phyloP scores from a whole-genome alignment of 92 coral and sea anemone species.

The Porites rus region DNA sequence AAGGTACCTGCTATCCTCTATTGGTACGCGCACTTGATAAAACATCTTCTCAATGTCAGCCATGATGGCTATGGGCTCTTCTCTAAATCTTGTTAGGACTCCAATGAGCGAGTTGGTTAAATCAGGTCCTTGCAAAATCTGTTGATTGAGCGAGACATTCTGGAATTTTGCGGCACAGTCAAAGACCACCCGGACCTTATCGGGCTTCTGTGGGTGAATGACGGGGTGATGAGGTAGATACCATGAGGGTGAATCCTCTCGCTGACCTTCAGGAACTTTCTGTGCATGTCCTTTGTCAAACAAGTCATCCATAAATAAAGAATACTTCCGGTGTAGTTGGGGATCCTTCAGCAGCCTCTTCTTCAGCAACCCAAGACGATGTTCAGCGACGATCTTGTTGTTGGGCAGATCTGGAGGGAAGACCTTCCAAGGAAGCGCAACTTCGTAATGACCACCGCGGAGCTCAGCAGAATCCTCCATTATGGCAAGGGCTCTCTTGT shows the following conservation, averaged over 20 bases:
- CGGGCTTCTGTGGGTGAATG: constrained; percentile 42
- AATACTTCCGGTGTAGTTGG: constrained; percentile 34
- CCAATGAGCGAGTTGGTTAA: constrained; percentile 68
- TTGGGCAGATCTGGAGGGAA: too few species aligned
- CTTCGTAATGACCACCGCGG: too few species aligned
- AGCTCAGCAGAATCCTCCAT: too few species aligned
- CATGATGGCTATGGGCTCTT: constrained; percentile 28
- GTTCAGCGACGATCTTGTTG: too few species aligned
- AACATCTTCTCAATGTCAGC: constrained; percentile 43
- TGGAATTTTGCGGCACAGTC: constrained; percentile 66
- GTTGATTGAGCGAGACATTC: constrained; percentile 58
- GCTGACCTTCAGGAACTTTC: constrained; percentile 34
- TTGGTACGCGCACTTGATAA: constrained; percentile 55
- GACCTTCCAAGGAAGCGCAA: too few species aligned
- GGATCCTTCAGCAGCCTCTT: constrained; percentile 53
- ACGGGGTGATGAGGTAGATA: constrained; percentile 40
- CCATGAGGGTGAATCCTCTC: constrained; percentile 49
- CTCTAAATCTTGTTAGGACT: constrained; percentile 64
- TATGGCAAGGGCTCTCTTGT: too few species aligned
- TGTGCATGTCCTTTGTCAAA: constrained; percentile 24
- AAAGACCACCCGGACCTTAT: constrained; percentile 57
- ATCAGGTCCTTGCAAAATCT: constrained; percentile 80
- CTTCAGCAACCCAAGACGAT: constrained; percentile 38
- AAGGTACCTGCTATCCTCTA: constrained; percentile 44
- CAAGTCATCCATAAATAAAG: constrained; percentile 29